These are phyloP conservation scores for Atlantisia rogersi DNA, from an alignment of 2,113 vertebrate species.

Conservation along the genomic window DNA sequence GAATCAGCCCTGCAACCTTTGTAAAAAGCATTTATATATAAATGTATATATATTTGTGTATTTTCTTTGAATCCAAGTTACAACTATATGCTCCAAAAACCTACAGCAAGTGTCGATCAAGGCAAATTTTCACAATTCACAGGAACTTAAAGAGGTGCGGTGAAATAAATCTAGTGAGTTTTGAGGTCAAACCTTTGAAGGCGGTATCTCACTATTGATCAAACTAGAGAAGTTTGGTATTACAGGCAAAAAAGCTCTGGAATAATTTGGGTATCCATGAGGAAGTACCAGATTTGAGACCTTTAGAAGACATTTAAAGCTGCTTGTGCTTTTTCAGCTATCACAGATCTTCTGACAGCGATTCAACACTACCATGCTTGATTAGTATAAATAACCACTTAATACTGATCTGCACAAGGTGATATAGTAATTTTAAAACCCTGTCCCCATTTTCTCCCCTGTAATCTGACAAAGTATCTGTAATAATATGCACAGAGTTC, in stretches of 20 bases:
- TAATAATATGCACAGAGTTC: background rate
- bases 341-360: background rate
- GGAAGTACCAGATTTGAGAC: background rate
- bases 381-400: background rate
- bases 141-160: background rate
- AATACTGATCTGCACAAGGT: no score
- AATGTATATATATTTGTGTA: background rate
- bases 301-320: background rate
- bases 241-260: background rate
- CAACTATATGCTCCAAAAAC: background rate
- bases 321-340: background rate
- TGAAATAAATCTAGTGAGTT: background rate
- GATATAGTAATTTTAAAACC: background rate
- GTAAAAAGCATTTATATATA: background rate
- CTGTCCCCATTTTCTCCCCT: background rate
- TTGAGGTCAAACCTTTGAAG: background rate
- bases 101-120: background rate
- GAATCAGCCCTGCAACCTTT: background rate
- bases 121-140: background rate
- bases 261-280: background rate
- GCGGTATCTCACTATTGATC: background rate
- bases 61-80: background rate
- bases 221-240: background rate
- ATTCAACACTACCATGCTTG: background rate
- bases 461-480: background rate